Evolutionary conservation across 23 tunicate species (phyloP).

Genomic region (Styela plicata): DNA sequence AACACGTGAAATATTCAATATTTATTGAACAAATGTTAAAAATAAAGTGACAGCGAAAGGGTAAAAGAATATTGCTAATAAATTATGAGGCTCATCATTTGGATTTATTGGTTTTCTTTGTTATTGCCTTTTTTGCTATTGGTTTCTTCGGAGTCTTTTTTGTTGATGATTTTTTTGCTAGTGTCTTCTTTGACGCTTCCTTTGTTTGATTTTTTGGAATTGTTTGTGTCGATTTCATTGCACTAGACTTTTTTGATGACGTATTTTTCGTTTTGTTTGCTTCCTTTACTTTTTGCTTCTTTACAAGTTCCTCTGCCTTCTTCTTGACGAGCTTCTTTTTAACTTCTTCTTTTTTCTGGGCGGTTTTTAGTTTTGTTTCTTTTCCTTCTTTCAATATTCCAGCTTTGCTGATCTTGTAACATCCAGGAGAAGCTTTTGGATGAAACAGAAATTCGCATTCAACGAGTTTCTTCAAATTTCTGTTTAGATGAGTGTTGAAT

Average conservation of each 20-base stretch:
- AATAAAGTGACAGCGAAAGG: too few relatives aligned
- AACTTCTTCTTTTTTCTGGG: background rate
- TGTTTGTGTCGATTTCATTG: background rate
- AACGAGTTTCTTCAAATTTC: background rate
- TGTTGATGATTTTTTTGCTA: background rate
- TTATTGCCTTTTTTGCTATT: background rate
- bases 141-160: background rate
- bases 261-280: background rate
- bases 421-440: background rate
- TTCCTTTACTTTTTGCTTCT: background rate
- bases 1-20: too few relatives aligned
- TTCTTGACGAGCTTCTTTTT: background rate
- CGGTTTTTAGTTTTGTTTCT: background rate
- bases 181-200: background rate
- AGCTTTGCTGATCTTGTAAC: conserved; percentile 4
- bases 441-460: background rate
- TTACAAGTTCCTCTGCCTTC: background rate
- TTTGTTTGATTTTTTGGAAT: background rate
- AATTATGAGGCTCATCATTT: too few relatives aligned
- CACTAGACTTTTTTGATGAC: background rate
- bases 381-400: background rate
- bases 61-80: too few relatives aligned
- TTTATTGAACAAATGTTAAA: too few relatives aligned
- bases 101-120: too few relatives aligned
- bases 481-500: background rate